A percentile compares a stretch with the other conserved stretches of the same genome.
These are phyloP conservation scores for Rhodophaea formosa DNA, from an alignment of 2,888 invertebrate genomes.

Conservation along the genomic window DNA sequence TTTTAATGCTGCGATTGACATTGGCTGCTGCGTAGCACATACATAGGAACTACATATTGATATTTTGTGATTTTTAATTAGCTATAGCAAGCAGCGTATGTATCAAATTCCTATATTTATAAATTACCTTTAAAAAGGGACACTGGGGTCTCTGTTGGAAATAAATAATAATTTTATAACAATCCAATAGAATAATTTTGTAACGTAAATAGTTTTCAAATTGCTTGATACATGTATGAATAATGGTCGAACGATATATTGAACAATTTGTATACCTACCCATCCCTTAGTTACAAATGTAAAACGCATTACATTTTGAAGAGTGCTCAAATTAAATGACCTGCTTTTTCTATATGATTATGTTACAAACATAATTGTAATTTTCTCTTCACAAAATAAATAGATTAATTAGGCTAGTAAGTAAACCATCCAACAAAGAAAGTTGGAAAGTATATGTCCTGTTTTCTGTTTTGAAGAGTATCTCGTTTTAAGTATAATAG, in stretches of 20 bases:
- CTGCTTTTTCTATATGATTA: not conserved
- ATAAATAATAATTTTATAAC: constrained; percentile 50
- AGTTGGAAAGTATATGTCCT: no score
- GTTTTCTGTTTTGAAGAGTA: no score
- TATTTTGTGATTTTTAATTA: constrained; percentile 46
- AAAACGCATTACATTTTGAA: constrained; percentile 5
- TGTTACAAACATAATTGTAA: no score
- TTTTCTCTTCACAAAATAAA: not conserved
- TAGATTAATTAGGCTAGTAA: not conserved
- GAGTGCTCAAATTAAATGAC: not conserved
- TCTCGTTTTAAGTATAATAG: no score
- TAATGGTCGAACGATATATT: no score
- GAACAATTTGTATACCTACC: no score
- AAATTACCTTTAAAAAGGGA: constrained; percentile 78
- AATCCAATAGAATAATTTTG: constrained; percentile 7
- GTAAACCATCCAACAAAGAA: no score
- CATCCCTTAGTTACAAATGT: not conserved
- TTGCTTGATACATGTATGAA: constrained; percentile 12
- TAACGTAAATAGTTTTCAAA: constrained; percentile 17
- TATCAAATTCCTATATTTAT: constrained; percentile 53
- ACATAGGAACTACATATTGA: constrained; percentile 37
- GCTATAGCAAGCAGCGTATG: constrained; percentile 62
- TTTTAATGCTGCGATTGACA: constrained; percentile 54
- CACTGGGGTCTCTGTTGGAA: constrained; percentile 77
- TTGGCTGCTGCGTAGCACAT: constrained; percentile 61